A percentile compares a stretch with the other conserved stretches of the same genome.
These are phyloP conservation scores for Oryzias melastigma DNA, from an alignment of 2,113 vertebrate species.

Conservation along the genomic window DNA sequence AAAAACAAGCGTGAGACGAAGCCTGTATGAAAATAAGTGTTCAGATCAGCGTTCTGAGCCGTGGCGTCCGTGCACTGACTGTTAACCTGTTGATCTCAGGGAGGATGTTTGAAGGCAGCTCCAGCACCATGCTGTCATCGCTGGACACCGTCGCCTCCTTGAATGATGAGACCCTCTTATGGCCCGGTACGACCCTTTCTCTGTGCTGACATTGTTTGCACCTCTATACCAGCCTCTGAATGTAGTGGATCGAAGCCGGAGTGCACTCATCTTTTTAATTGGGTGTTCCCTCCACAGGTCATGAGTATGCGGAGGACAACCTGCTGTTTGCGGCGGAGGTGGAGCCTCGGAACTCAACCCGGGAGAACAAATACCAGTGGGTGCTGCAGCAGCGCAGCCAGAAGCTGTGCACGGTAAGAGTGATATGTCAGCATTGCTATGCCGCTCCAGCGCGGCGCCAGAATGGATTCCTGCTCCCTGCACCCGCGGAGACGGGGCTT, in stretches of 20 bases:
- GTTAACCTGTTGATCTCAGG: conserved; percentile 70
- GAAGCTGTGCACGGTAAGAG: conserved; percentile 86
- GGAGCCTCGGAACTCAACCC: conserved; percentile 81
- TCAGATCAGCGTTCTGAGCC: background rate
- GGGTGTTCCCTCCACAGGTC: conserved; percentile 73
- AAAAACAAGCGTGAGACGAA: no score
- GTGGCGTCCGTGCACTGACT: background rate
- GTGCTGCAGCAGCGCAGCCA: conserved; percentile 83
- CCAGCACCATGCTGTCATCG: conserved; percentile 91
- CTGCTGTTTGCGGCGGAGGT: conserved; percentile 89
- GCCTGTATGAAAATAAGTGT: background rate
- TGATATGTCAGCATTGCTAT: conserved; percentile 45
- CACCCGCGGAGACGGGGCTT: conserved; percentile 45
- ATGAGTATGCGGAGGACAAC: conserved; percentile 94
- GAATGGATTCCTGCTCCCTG: conserved; percentile 34
- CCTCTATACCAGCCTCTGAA: background rate
- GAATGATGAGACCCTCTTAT: conserved; percentile 87
- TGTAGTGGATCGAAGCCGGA: no score
- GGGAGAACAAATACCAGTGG: conserved; percentile 88
- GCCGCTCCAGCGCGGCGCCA: conserved; percentile 23
- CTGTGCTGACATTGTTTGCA: background rate
- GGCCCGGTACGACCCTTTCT: conserved; percentile 83
- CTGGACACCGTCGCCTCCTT: conserved; percentile 85
- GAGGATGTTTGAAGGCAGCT: conserved; percentile 91
- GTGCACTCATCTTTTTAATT: background rate